phyloP scores from a whole-genome alignment of 2,797 vertebrate species.

The Microctenopoma stevenorrisi region DNA sequence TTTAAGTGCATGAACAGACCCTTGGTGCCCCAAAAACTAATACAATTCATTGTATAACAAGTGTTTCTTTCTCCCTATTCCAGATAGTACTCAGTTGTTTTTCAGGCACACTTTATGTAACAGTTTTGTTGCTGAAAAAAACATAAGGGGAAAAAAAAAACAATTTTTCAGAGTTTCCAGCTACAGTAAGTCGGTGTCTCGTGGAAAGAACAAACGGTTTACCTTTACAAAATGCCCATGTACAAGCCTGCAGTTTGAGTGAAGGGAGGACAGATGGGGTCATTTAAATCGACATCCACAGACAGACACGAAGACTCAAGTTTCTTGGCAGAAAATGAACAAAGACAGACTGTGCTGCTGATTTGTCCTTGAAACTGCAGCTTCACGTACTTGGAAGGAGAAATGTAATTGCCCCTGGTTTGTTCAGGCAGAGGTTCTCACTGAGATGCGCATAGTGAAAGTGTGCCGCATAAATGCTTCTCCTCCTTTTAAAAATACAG shows the following conservation, averaged over 20 bases:
- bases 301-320: conserved; percentile 50
- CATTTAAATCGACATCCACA: conserved; percentile 57
- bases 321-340: conserved; percentile 57
- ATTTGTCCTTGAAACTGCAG: conserved; percentile 54
- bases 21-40: conserved; percentile 72
- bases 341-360: conserved; percentile 39
- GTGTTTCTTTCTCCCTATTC: conserved; percentile 74
- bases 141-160: conserved; percentile 52
- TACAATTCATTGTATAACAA: conserved; percentile 85
- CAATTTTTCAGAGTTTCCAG: conserved; percentile 80
- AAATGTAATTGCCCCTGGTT: conserved; percentile 37
- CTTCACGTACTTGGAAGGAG: conserved; percentile 32
- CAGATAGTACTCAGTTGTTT: conserved; percentile 79
- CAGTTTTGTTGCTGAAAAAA: conserved; percentile 82
- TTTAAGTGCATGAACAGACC: conserved; percentile 63
- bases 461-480: conserved; percentile 8
- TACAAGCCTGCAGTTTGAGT: conserved; percentile 65
- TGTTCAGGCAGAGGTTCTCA: background rate
- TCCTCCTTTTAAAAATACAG: conserved; percentile 24
- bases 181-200: conserved; percentile 87
- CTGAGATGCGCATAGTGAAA: conserved; percentile 21
- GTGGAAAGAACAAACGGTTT: conserved; percentile 64
- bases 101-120: conserved; percentile 93
- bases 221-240: conserved; percentile 76
- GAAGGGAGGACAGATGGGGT: conserved; percentile 45